Evolutionary conservation across 2,797 vertebrate genomes (phyloP), one percentile per base, ranked within the genome.

Genomic region (Halcyon leucocephala): DNA sequence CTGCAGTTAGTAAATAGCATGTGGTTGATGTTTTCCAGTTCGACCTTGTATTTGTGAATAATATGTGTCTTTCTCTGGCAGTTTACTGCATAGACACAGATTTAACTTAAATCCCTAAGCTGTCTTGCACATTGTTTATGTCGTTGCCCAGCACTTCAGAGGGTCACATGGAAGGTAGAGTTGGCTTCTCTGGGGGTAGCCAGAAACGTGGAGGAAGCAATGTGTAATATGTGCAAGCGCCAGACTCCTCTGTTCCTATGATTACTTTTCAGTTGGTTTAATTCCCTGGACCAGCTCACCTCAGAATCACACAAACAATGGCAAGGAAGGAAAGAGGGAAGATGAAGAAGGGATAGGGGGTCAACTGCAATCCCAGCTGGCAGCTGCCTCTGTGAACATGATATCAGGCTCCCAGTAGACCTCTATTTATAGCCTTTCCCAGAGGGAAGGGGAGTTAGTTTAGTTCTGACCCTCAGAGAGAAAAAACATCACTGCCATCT

Each of bases 371-470:
- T 57, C 42, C 58, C 83, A 92, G 58, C 31, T 1, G 0, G 33
- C 69, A 89, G 24, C 62, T 52, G 44, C 66, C 58, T 66, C 66
- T 55, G 44, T 2, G 0, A 72, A 55, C 3, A 7, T 33, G 58
- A 73, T 44, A 64, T 3, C 0, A 0, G 57, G 39, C 67, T 94
- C 82, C 72, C 90, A 65, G 77, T 5, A 94, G 33, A 70, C 52
- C 39, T 93, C 71, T 86, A 60, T 82, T 82, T 90, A 70, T 39
- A 96, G 78, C 49, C 39, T 82, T 89, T 86, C 83, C 67, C 49
- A 74, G 51, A 72, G 49, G 71, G 17, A 19, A 89, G 6, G n/a
- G 7, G 49, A 86, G 28, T 41, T 46, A 60, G 48, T 49, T 92
- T 78, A 61, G 26, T 71, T 92, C 61, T 79, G 61, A 26, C 28